Percentiles rank a stretch among this genome's conserved stretches.
These are phyloP conservation scores for Lacerta viridis DNA, from an alignment of 2,797 vertebrate genomes.

Conservation along the genomic window DNA sequence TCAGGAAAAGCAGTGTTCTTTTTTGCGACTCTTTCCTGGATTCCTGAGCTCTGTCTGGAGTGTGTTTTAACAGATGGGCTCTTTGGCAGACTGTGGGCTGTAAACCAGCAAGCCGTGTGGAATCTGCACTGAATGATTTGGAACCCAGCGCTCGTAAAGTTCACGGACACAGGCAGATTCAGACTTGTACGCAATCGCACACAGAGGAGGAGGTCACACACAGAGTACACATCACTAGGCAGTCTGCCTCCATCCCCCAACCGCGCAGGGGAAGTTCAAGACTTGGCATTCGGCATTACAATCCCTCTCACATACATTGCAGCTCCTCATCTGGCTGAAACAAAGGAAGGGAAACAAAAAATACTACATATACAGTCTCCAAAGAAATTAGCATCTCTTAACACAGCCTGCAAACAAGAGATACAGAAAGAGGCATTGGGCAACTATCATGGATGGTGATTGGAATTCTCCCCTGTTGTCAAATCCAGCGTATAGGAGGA, in stretches of 20 bases:
- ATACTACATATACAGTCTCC: neutral
- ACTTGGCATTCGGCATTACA: conserved; percentile 36
- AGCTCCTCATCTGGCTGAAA: conserved; percentile 12
- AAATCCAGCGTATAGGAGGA: too few relatives aligned
- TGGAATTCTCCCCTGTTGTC: neutral
- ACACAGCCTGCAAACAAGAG: neutral
- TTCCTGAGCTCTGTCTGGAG: conserved; percentile 39
- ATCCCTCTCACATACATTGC: conserved; percentile 3
- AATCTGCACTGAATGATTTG: conserved; percentile 57
- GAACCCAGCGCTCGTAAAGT: conserved; percentile 67
- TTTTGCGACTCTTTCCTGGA: conserved; percentile 13
- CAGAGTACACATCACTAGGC: conserved; percentile 15
- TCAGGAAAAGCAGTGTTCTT: conserved; percentile 5
- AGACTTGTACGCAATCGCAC: conserved; percentile 55
- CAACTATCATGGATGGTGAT: neutral
- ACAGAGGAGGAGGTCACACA: conserved; percentile 27
- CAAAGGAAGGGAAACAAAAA: conserved; percentile 27
- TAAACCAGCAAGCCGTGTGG: conserved; percentile 61
- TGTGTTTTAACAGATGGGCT: conserved; percentile 71
- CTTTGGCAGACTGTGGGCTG: conserved; percentile 56
- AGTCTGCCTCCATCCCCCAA: conserved; percentile 16
- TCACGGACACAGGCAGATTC: conserved; percentile 68
- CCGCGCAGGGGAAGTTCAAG: conserved; percentile 52
- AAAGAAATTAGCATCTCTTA: neutral
- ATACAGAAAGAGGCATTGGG: neutral